phyloP scores from a whole-genome alignment of 2,113 vertebrate species.

The Laticauda colubrina region DNA sequence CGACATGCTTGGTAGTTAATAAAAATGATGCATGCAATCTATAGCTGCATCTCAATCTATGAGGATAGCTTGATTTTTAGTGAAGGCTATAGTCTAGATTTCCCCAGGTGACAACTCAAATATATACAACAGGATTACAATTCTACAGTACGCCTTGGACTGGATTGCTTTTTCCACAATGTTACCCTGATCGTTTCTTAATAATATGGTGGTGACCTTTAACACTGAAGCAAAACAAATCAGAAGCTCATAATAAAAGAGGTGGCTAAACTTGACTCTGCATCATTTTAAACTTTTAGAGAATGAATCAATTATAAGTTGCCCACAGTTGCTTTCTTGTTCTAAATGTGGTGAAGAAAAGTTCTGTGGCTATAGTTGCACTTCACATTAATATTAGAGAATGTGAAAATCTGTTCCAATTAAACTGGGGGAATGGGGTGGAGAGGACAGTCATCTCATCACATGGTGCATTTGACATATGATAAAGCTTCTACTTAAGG shows the following conservation, averaged over 20 bases:
- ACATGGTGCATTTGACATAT: not conserved
- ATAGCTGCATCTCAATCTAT: not conserved
- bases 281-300: conserved; percentile 19
- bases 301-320: conserved; percentile 5
- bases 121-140: conserved; percentile 35
- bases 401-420: not conserved
- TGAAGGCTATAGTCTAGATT: conserved; percentile 24
- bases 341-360: not conserved
- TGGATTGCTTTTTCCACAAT: conserved; percentile 24
- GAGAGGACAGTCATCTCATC: not conserved
- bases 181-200: conserved; percentile 16
- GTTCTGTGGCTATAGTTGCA: not conserved
- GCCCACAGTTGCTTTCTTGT: conserved; percentile 1
- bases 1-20: conserved; percentile 23
- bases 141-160: conserved; percentile 15
- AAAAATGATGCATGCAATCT: conserved; percentile 32
- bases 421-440: not conserved
- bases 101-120: conserved; percentile 30
- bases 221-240: conserved; percentile 16
- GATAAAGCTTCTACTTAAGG: not conserved
- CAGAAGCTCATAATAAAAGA: conserved; percentile 13
- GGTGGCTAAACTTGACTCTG: conserved; percentile 7
- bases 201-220: conserved; percentile 18
- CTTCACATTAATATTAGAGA: not conserved
- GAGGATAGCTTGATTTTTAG: conserved; percentile 30